A percentile compares a stretch with the other conserved stretches of the same genome.
These are phyloP conservation scores for Circaetus gallicus DNA, from an alignment of 2,113 vertebrate species.

Conservation along the genomic window DNA sequence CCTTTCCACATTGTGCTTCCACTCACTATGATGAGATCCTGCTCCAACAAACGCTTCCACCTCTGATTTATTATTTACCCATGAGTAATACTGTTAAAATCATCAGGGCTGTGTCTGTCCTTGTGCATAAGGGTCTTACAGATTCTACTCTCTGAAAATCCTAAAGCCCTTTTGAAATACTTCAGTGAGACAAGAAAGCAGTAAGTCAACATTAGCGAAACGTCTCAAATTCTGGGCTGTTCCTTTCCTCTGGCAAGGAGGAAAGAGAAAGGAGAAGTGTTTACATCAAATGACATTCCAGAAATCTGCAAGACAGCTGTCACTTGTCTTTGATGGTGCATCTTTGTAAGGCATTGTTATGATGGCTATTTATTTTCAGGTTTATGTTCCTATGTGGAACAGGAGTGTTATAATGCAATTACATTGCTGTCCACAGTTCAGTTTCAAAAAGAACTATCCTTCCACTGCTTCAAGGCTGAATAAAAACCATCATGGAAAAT, in stretches of 20 bases:
- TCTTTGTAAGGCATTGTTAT: not conserved
- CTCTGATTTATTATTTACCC: conserved; percentile 40
- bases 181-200: not conserved
- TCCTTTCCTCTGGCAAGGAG: not conserved
- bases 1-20: not conserved
- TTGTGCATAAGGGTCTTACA: not conserved
- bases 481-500: conserved; percentile 1
- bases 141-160: not conserved
- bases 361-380: not conserved
- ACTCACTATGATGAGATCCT: not conserved
- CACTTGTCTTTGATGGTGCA: not conserved
- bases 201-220: not conserved
- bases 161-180: not conserved
- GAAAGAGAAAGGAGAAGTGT: not conserved
- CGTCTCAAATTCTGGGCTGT: not conserved
- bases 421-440: not conserved
- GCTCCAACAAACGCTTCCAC: not conserved
- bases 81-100: conserved; percentile 7
- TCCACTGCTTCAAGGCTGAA: not conserved
- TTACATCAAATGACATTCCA: not conserved
- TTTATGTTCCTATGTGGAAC: not conserved
- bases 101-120: not conserved
- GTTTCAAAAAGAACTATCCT: not conserved
- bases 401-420: not conserved
- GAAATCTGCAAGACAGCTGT: not conserved